Conservation (phyloP, 2,797 vertebrate genomes). For the Sylvilagus floridanus region DNA sequence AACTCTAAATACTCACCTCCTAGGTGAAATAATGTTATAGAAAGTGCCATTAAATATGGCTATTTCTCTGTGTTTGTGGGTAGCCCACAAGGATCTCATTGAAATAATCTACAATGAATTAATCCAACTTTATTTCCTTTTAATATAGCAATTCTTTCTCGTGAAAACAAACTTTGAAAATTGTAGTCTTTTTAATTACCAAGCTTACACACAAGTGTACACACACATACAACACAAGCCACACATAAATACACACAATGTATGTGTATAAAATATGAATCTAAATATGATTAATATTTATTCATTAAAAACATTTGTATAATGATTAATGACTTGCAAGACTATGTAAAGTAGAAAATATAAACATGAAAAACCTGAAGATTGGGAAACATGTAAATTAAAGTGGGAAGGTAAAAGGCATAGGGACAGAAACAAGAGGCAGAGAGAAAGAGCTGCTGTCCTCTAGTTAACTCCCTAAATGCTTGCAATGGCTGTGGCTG, state of each 20-base stretch:
- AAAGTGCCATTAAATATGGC: constrained; percentile 21
- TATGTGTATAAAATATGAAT: background rate
- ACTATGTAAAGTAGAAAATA: constrained; percentile 20
- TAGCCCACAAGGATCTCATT: background rate
- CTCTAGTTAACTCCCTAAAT: too few species aligned
- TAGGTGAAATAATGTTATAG: constrained; percentile 34
- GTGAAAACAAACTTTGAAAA: constrained; percentile 42
- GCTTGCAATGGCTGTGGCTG: too few species aligned
- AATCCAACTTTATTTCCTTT: constrained; percentile 40
- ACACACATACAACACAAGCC: background rate
- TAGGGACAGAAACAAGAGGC: too few species aligned
- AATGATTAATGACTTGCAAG: background rate
- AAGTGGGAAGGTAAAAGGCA: constrained; percentile 16
- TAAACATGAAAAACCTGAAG: background rate
- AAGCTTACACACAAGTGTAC: background rate
- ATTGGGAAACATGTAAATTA: constrained; percentile 40
- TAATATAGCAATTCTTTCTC: constrained; percentile 29
- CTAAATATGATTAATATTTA: background rate
- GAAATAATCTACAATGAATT: constrained; percentile 51
- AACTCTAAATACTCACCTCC: constrained; percentile 45
- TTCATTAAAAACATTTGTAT: background rate
- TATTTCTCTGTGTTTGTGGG: constrained; percentile 41
- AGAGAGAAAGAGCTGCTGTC: too few species aligned
- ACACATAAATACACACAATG: background rate
- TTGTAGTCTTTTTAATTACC: constrained; percentile 29